Evolutionary conservation across 2,113 vertebrate genomes (phyloP), one percentile per base, ranked within the genome.

Genomic region (Podarcis cretensis): DNA sequence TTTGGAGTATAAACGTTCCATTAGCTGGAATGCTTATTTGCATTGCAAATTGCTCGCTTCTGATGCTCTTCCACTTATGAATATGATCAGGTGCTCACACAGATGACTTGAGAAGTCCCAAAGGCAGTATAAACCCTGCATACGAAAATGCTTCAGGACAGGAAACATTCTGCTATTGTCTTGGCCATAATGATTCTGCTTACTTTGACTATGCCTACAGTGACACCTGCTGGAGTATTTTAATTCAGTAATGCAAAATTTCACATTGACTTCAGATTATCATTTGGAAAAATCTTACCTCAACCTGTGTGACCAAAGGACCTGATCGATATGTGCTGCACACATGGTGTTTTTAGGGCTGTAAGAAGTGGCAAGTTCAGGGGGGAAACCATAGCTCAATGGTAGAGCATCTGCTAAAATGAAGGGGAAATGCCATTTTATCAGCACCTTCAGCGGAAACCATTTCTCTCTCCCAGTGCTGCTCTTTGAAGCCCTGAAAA

Each of bases 211-310:
- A 65, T 90, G 89, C 57, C 83, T 80, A 91, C 73, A 94, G 93
- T 94, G 96, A 95, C 95, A 96, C 86, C 96, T 96, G 89, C 95
- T 95, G 96, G 96, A 90, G 87, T 27, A 0, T 85, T 59, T 82
- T 13, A 54, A 90, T 75, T 81, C 73, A 65, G 23, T 73, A 1
- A 3, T 57, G 87, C 79, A 63, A 37, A 48, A 75, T 81, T 30
- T 54, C 43, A 0, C 14, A 54, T 12, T 2, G 1, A 30, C 85
- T 74, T 65, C 37, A 48, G 48, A 48, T 27, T 7, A 23, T 82
- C 20, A 68, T 66, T 82, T 37, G 16, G 35, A 43, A 63, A 23
- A 23, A 69, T 69, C 63, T 83, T 65, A 69, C 59, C 6, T 4
- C 3, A 6, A 6, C 37, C 18, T 3, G 16, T 12, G 43, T 13